Percentiles rank a stretch among this genome's conserved stretches.
Evolutionary conservation across 2,797 vertebrate species (phyloP).

Genomic region (Otus scops): DNA sequence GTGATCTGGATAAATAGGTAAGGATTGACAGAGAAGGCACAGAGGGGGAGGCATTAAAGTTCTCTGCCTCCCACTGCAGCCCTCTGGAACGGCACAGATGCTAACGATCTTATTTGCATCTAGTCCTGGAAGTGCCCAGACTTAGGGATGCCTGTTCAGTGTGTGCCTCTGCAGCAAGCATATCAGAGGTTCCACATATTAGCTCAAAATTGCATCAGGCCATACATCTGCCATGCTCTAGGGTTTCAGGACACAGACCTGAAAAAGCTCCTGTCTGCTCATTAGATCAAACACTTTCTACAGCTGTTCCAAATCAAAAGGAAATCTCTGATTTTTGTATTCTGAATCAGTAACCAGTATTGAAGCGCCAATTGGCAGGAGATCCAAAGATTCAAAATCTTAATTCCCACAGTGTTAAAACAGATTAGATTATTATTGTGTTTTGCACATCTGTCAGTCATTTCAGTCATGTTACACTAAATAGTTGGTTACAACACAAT

Average conservation of each 20-base stretch:
- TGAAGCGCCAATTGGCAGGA: conserved; percentile 17
- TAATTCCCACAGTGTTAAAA: conserved; percentile 21
- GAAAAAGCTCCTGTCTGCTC: background rate
- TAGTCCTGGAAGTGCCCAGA: background rate
- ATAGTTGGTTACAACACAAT: background rate
- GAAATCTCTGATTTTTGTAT: background rate
- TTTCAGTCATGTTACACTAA: background rate
- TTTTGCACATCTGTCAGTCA: conserved; percentile 44
- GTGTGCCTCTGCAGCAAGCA: background rate
- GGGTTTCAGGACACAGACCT: background rate
- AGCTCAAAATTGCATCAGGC: background rate
- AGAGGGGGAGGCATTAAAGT: background rate
- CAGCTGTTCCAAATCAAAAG: conserved; percentile 14
- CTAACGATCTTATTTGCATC: background rate
- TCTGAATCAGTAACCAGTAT: background rate
- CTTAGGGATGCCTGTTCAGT: background rate
- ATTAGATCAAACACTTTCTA: background rate
- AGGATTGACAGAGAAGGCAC: background rate
- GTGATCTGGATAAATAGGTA: background rate
- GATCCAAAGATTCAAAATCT: conserved; percentile 34
- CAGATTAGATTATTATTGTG: conserved; percentile 33
- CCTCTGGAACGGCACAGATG: background rate
- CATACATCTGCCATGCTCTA: background rate
- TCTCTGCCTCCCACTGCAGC: background rate
- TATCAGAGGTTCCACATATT: background rate